Conservation (phyloP, 2,113 vertebrate species). For the Colossoma macropomum region DNA sequence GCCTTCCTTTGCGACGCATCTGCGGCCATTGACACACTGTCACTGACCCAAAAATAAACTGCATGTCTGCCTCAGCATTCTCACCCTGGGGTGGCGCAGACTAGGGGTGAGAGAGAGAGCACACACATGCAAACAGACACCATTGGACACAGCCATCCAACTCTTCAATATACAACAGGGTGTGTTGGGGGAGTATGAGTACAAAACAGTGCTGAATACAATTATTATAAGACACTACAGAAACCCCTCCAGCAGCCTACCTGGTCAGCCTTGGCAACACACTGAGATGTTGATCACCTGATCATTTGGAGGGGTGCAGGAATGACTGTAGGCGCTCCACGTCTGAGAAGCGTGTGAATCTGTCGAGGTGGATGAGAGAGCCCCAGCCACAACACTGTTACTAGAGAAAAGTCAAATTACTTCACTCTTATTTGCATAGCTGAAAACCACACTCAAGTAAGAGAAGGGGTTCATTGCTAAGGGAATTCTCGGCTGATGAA, state of each 20-base stretch:
- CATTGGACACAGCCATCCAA: background rate
- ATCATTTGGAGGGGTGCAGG: conserved; percentile 28
- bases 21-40: conserved; percentile 86
- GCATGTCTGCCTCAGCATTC: conserved; percentile 73
- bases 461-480: too few relatives aligned
- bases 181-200: background rate
- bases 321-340: background rate
- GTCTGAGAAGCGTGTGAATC: background rate
- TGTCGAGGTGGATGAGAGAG: conserved; percentile 7
- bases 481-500: too few relatives aligned
- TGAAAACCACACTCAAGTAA: too few relatives aligned
- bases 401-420: background rate
- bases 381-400: background rate
- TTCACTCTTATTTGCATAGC: too few relatives aligned
- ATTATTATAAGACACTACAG: background rate
- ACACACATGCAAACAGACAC: conserved; percentile 38
- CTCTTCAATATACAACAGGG: conserved; percentile 20
- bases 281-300: conserved; percentile 42
- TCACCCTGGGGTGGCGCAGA: conserved; percentile 55
- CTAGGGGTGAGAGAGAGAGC: conserved; percentile 33
- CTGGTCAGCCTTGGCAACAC: conserved; percentile 32
- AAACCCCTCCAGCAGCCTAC: background rate
- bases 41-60: conserved; percentile 84
- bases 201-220: background rate
- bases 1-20: conserved; percentile 84